Percentiles rank a stretch among this genome's conserved stretches.
phyloP scores from a whole-genome alignment of 1,140 invertebrate genomes.

The Drosophila azteca region DNA sequence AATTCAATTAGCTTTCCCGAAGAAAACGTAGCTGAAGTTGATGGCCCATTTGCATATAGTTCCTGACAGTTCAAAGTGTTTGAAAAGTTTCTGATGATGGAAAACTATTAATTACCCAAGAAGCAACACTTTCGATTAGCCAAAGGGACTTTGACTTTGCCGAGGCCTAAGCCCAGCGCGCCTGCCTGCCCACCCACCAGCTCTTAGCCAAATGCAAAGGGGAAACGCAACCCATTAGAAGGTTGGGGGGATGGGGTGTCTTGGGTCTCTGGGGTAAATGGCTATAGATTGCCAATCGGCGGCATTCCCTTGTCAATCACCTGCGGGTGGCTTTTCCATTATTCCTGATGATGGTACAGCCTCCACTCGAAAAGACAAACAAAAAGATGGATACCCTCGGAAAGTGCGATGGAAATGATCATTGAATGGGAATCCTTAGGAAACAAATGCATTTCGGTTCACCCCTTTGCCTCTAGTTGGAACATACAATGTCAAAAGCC shows the following conservation, averaged over 20 bases:
- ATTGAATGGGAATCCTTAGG: too few species aligned
- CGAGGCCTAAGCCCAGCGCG: not conserved
- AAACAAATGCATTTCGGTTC: too few species aligned
- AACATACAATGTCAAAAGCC: too few species aligned
- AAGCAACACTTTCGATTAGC: slow-evolving; percentile 42
- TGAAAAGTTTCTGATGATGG: slow-evolving; percentile 49
- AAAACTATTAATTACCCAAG: slow-evolving; percentile 70
- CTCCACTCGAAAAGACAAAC: too few species aligned
- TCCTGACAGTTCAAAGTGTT: slow-evolving; percentile 67
- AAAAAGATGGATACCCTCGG: too few species aligned
- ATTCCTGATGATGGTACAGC: too few species aligned
- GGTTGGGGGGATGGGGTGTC: not conserved
- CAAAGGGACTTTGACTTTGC: too few species aligned
- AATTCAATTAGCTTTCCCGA: slow-evolving; percentile 65
- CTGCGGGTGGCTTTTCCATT: too few species aligned
- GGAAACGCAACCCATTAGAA: not conserved
- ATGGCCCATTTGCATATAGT: slow-evolving; percentile 69
- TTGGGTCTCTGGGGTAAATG: slow-evolving; percentile 12
- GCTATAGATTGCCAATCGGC: too few species aligned
- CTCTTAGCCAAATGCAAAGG: slow-evolving; percentile 8
- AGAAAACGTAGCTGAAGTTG: slow-evolving; percentile 26
- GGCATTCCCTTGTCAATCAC: too few species aligned
- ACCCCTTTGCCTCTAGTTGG: too few species aligned
- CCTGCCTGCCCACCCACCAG: not conserved
- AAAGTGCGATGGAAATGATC: too few species aligned